Conservation (phyloP, 2,797 vertebrate genomes). For the Falco rusticolus region DNA sequence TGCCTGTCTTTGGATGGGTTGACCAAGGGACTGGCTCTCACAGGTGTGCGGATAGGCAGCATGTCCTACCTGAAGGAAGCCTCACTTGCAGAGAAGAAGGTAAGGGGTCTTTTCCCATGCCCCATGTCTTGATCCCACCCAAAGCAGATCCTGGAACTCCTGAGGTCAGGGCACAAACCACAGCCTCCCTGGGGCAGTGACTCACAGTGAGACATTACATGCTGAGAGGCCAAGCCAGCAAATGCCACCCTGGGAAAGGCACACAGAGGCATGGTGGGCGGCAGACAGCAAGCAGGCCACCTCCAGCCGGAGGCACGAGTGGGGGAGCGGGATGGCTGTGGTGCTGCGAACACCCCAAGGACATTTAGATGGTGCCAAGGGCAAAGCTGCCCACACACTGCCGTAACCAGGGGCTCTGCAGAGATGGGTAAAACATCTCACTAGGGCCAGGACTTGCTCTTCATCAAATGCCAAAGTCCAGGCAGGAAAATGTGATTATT, state of each 20-base stretch:
- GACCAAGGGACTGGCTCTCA: background rate
- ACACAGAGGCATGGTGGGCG: fast-evolving
- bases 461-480: background rate
- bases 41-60: background rate
- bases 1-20: background rate
- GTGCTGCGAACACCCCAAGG: fast-evolving
- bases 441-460: background rate
- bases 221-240: constrained; percentile 3
- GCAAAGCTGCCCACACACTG: fast-evolving
- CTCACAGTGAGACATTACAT: background rate
- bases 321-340: fast-evolving
- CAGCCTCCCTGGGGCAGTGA: background rate
- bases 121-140: background rate
- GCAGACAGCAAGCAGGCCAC: background rate
- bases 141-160: background rate
- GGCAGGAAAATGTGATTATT: background rate
- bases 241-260: background rate
- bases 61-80: background rate
- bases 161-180: background rate
- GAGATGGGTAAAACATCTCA: background rate
- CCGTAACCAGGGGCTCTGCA: background rate
- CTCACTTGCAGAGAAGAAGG: background rate
- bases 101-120: background rate
- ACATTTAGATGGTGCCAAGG: fast-evolving
- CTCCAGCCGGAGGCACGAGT: background rate